Evolutionary conservation across 2,113 vertebrate species (phyloP).

Genomic region (Psittacula cyanocephala): DNA sequence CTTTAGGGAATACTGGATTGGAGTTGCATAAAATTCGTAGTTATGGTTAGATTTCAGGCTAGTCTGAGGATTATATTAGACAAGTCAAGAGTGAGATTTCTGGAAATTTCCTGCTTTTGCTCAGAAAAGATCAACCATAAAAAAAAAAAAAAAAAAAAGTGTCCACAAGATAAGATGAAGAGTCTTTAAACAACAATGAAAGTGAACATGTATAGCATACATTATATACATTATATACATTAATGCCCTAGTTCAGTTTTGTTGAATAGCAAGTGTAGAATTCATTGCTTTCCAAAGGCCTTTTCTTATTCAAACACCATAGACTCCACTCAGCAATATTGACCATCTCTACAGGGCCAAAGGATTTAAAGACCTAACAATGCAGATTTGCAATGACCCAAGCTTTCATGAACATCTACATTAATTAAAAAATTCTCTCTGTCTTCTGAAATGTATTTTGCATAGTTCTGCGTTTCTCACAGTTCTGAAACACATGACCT

Average conservation of each 20-base stretch:
- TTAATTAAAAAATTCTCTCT: neutral
- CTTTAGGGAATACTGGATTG: neutral
- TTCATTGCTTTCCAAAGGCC: neutral
- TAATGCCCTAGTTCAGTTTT: neutral
- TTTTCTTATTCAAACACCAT: neutral
- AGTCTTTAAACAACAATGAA: neutral
- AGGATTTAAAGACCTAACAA: neutral
- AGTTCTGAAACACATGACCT: neutral
- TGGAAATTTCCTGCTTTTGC: neutral
- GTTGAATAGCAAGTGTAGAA: neutral
- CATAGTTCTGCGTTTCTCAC: neutral
- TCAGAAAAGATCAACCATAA: neutral
- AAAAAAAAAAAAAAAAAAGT: neutral
- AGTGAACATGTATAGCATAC: neutral
- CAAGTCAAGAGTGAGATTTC: neutral
- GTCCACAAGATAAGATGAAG: neutral
- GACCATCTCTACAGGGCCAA: neutral
- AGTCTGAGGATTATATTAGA: neutral
- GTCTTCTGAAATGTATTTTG: neutral
- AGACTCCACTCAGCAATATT: neutral
- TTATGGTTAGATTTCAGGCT: neutral
- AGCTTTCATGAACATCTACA: neutral
- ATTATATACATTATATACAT: neutral
- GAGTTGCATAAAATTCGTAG: neutral
- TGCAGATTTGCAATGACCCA: neutral